Evolutionary conservation across 2,113 vertebrate genomes (phyloP).

Genomic region (Fulica atra): DNA sequence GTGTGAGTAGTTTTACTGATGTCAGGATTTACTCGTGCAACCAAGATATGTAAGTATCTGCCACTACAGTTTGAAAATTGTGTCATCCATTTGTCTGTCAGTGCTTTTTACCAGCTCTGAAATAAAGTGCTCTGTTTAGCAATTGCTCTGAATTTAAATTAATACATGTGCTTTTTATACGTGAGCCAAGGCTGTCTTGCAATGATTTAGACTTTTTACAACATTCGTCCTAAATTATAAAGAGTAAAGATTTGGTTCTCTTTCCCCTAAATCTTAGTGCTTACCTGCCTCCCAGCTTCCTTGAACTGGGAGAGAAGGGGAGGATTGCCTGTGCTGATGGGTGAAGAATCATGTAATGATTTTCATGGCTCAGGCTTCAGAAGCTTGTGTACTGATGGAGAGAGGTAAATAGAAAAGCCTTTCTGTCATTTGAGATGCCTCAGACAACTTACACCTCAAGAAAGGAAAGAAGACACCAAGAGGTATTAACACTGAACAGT

Average conservation of each 20-base stretch:
- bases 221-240: not conserved
- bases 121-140: not conserved
- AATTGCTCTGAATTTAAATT: not conserved
- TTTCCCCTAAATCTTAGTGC: not conserved
- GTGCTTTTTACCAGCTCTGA: not conserved
- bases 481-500: not conserved
- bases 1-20: not conserved
- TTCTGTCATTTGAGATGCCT: not conserved
- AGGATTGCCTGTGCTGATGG: not conserved
- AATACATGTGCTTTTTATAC: not conserved
- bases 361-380: not conserved
- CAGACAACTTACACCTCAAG: not conserved
- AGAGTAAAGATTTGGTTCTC: not conserved
- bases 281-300: not conserved
- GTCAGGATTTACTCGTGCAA: not conserved
- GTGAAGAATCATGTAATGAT: not conserved
- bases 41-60: not conserved
- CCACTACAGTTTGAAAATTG: not conserved
- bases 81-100: not conserved
- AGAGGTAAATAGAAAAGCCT: not conserved
- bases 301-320: not conserved
- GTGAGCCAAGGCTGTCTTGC: not conserved
- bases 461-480: not conserved
- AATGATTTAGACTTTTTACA: not conserved
- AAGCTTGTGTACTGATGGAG: not conserved